A percentile compares a stretch with the other conserved stretches of the same genome.
phyloP scores from a whole-genome alignment of 2,113 vertebrate genomes.

The Daphoenositta chrysoptera region DNA sequence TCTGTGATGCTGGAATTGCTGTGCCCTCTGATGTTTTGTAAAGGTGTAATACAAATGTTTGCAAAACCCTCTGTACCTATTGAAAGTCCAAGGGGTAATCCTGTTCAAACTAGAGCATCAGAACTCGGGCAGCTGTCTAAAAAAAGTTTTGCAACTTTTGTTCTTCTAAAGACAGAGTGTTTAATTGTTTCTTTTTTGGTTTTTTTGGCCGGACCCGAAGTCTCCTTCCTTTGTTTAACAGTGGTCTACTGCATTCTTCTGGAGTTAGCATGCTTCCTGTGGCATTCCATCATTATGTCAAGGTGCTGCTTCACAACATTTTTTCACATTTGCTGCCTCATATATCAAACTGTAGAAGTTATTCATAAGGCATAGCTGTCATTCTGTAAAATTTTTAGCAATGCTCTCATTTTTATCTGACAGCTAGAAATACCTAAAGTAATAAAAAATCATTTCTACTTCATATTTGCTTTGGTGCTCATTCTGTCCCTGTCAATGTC shows the following conservation, averaged over 20 bases:
- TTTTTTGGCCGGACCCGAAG: neutral
- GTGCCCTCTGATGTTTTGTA: neutral
- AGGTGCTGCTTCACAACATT: constrained; percentile 71
- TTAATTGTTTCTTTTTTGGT: neutral
- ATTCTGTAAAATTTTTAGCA: constrained; percentile 78
- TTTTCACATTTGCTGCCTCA: constrained; percentile 80
- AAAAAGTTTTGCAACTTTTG: neutral
- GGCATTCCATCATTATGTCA: constrained; percentile 75
- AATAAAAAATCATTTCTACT: constrained; percentile 78
- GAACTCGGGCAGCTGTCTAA: neutral
- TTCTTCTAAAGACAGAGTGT: neutral
- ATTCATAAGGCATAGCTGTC: constrained; percentile 75
- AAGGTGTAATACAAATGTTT: neutral
- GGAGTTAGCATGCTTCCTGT: constrained; percentile 19
- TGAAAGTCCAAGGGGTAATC: neutral
- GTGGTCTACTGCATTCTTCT: constrained; percentile 43
- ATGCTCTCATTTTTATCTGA: constrained; percentile 80
- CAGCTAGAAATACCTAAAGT: constrained; percentile 77
- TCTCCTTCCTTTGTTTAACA: constrained; percentile 32
- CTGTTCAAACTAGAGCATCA: neutral
- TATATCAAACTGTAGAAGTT: constrained; percentile 75
- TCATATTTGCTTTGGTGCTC: constrained; percentile 75
- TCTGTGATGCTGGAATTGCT: neutral
- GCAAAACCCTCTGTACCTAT: neutral
- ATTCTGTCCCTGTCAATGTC: constrained; percentile 75